Conservation (phyloP, 2,113 vertebrate genomes). For the Macquaria ambigua region DNA sequence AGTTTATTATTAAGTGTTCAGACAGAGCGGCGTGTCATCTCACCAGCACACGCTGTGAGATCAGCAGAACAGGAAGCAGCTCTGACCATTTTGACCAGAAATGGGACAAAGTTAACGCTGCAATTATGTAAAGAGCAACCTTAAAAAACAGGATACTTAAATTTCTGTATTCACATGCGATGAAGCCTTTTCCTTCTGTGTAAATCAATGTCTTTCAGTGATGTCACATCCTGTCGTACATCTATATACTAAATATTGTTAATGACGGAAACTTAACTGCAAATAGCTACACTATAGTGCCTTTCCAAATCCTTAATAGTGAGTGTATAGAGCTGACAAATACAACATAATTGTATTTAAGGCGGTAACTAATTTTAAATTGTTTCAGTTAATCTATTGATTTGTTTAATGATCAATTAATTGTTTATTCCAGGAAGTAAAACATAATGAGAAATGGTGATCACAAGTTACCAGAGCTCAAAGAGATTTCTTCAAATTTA, state of each 20-base stretch:
- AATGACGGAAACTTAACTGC: constrained; percentile 4
- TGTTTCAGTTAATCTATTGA: not conserved
- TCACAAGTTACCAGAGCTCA: not conserved
- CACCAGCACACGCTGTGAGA: constrained; percentile 58
- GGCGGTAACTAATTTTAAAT: not conserved
- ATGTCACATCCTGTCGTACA: constrained; percentile 27
- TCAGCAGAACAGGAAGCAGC: constrained; percentile 61
- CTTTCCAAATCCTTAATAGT: not conserved
- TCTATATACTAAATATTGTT: constrained; percentile 15
- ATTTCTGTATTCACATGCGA: constrained; percentile 25
- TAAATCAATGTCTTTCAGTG: not conserved
- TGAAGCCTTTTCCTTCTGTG: not conserved
- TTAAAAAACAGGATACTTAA: constrained; percentile 20
- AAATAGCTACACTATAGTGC: not conserved
- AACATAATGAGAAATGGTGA: not conserved
- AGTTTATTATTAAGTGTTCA: constrained; percentile 10
- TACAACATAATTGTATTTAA: not conserved
- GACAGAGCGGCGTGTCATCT: constrained; percentile 61
- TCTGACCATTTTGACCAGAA: constrained; percentile 61
- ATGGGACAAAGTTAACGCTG: constrained; percentile 54
- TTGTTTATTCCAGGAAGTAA: not conserved
- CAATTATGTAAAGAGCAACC: constrained; percentile 60
- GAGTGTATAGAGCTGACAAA: not conserved
- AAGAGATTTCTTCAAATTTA: not conserved
- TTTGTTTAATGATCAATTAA: not conserved